Base-by-base conservation (phyloP, 2,113 vertebrate genomes). In the Strigops habroptila region DNA sequence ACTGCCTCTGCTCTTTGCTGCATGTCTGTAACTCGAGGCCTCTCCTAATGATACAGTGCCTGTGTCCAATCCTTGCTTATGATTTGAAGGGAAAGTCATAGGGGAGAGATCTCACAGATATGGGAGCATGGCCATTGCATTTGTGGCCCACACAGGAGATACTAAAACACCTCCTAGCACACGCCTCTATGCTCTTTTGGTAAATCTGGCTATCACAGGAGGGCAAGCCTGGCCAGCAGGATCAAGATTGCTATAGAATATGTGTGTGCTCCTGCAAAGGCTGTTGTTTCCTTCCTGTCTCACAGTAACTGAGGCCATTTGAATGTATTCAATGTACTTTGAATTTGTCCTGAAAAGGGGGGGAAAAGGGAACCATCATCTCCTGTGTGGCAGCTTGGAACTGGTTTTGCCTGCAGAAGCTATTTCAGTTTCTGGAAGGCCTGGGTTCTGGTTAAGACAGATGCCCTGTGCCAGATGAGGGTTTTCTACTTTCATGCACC, bases 91-190 rank as follows among this genome's bases (percentile, higher is more conserved):
- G 62, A 19, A 24, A 23, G 15, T 44, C 5, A 0, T 7, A 19
- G 43, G 30, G 53, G 39, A 9, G 41, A 2, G 53, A 14, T 31
- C 64, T 82, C 10, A 5, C 5, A 6, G 28, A 4, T 46, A 3
- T 0, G 3, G 46, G 65, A 76, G 3, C 12, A 0, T 12, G 37
- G 43, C 28, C 10, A 0, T 6, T 37, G n/a, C 10, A 2, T 15
- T 35, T 65, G 41, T 59, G 75, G 44, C 4, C 55, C 5, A 4
- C 7, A 22, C 9, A 24, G 24, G 33, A 28, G 31, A 2, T 18
- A 31, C n/a, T 33, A 0, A 27, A 52, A 11, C 44, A 9, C 18
- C 18, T 63, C 39, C 51, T 84, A 35, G 65, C 43, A 18, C 4
- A 4, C 1, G 0, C 30, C 35, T 24, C 23, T 71, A 31, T 8